Evolutionary conservation across 1,140 invertebrate species (phyloP), one percentile per base, ranked within the genome.

Genomic region (Bombus sibiricus): DNA sequence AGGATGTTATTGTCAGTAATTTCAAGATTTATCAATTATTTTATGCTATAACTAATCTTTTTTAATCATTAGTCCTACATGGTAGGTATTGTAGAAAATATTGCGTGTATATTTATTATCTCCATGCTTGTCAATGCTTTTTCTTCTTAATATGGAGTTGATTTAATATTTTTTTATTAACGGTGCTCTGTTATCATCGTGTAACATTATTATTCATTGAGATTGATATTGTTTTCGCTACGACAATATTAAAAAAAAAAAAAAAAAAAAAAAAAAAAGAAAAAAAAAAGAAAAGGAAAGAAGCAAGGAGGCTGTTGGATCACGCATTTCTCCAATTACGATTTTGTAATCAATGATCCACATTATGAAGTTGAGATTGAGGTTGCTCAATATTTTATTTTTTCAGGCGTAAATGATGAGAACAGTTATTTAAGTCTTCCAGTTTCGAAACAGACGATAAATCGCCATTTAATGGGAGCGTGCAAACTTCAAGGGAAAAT

Each of bases 81-180:
- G 34, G 34, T n/a, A n/a, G 32, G 32, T 34, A 1, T 34, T 34
- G 32, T 34, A 18, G 47, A 47, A 47, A 47, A 47, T 6, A 43
- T 3, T 0, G 41, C 12, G 2, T 0, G 12, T 3, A 13, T 43
- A 1, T 47, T 22, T 53, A 18, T 6, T 0, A 47, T 47, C 47
- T 0, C 0, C 1, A 0, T 22, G 47, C 5, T 0, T 6, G 47
- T 22, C 47, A 0, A 6, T 22, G 18, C 5, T 8, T 53, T 22
- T 22, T 22, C 15, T 22, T 53, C 47, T 6, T 2, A 6, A 53
- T 22, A 0, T 0, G 5, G 1, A 18, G 15, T 6, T 0, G 47
- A 53, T 22, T 8, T 0, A 5, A 53, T 53, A 53, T 53, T 8
- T 22, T 22, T 8, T 0, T 3, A 2, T 8, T 2, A 6, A 18